Conservation (phyloP, 2,113 vertebrate genomes). For the Brachyhypopomus gauderio region DNA sequence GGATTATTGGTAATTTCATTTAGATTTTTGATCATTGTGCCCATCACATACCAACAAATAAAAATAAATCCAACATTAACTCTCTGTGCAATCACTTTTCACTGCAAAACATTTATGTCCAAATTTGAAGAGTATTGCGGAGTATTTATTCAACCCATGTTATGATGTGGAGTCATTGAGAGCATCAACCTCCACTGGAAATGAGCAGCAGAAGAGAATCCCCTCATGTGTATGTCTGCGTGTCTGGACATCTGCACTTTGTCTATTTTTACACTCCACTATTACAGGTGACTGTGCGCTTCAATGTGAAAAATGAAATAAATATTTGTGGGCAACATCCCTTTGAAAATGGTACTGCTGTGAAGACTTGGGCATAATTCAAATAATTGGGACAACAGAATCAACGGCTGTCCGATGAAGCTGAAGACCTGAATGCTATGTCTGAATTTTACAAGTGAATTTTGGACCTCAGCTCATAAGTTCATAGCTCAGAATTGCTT, state of each 20-base stretch:
- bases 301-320: neutral
- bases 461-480: no score
- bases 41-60: no score
- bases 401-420: no score
- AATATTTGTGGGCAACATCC: neutral
- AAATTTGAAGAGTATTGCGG: neutral
- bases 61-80: neutral
- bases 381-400: neutral
- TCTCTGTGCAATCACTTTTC: constrained; percentile 2
- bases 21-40: neutral
- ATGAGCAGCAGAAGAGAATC: neutral
- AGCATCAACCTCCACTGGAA: no score
- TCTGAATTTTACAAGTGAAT: no score
- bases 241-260: neutral
- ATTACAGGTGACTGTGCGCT: neutral
- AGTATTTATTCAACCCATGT: neutral
- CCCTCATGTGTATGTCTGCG: neutral
- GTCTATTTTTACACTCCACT: neutral
- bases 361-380: neutral
- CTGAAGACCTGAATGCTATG: no score
- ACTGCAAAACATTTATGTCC: neutral
- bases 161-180: neutral
- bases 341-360: neutral
- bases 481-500: no score
- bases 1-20: neutral